Evolutionary conservation across 2,797 vertebrate species (phyloP).

Genomic region (Channallabes apus): DNA sequence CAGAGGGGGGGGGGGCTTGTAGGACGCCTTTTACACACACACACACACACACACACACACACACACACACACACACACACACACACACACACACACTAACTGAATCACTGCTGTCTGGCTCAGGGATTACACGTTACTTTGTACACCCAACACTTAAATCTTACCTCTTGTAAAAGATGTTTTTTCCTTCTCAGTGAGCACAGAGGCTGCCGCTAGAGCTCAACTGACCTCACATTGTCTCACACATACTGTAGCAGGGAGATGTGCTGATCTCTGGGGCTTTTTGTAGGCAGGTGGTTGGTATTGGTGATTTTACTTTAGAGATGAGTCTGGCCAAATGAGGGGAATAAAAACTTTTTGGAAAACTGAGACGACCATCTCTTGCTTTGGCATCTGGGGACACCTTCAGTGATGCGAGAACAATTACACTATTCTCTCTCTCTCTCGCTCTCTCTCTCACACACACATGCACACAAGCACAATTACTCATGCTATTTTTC

Average conservation of each 20-base stretch:
- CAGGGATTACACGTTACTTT: too few relatives aligned
- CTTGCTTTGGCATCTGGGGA: background rate
- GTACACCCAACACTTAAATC: too few relatives aligned
- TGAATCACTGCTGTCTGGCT: too few relatives aligned
- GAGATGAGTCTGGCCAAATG: background rate
- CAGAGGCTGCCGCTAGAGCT: background rate
- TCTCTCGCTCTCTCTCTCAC: background rate
- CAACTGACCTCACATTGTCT: background rate
- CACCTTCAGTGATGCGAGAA: constrained; percentile 12
- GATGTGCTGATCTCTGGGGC: background rate
- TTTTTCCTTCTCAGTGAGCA: background rate
- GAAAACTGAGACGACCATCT: background rate
- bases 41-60: too few relatives aligned
- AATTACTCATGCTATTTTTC: background rate
- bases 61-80: too few relatives aligned
- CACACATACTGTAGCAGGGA: background rate
- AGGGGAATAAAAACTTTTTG: background rate
- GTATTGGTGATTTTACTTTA: background rate
- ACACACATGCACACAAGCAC: too few relatives aligned
- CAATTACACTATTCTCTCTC: background rate
- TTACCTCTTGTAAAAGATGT: background rate
- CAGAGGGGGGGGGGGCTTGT: too few relatives aligned
- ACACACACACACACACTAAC: too few relatives aligned
- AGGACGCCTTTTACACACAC: too few relatives aligned
- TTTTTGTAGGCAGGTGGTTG: background rate